Base-by-base conservation (phyloP, 2,888 invertebrate genomes). In the Acronicta alni region DNA sequence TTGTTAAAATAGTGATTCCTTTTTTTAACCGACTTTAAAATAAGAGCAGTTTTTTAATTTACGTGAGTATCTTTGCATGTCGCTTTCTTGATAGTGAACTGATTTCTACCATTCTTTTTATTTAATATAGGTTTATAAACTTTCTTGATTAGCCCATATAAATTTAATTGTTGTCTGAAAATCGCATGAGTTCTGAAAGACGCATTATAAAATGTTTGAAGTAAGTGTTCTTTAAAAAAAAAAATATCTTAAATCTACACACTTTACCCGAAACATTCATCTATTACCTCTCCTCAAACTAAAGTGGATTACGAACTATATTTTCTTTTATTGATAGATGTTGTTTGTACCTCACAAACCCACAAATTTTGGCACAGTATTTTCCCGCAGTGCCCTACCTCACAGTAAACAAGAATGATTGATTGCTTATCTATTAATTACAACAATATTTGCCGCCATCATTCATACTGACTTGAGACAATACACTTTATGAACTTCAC, bases 361-460 rank as follows among this genome's bases (percentile, higher is more conserved):
- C 59, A 51, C 41, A 42, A n/a, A 58, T 59, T 53, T 49, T 8
- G 18, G 15, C 47, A 8, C 53, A 72, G 55, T 41, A 53, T 51
- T 62, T 49, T 49, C 46, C 49, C 47, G 51, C 44, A 47, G 42
- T 67, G 42, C 52, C 47, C 58, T 55, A 57, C 43, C 52, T 38
- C 14, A 55, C 12, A 32, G 61, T 63, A 86, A 87, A 88, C 83
- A 79, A 77, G 79, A 85, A 85, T 89, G 89, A 90, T 89, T 83
- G 89, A 90, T 90, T 78, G 81, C 67, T 81, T 67, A 75, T 79
- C 78, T 79, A 82, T 86, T 83, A 88, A 86, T 87, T 83, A 82
- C 78, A 76, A 83, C 84, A 89, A 90, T 89, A 88, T 90, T 90
- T 88, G 81, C 81, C 53, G 57, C 80, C 73, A 84, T 81, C 82